phyloP scores from a whole-genome alignment of 1,140 invertebrate genomes.

The Gerris buenoi region DNA sequence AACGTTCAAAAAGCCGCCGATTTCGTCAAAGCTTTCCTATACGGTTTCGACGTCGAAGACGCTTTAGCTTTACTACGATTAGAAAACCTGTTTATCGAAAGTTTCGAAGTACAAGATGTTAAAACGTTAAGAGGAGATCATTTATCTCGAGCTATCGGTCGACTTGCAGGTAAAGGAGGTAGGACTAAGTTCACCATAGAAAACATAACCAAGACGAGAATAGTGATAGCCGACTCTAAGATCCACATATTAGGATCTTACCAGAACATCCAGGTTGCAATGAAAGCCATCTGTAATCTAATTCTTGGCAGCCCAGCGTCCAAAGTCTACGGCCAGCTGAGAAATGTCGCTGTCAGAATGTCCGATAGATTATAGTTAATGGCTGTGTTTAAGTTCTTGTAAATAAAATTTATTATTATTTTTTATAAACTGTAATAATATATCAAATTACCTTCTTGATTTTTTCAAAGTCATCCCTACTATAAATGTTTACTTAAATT shows the following conservation, averaged over 20 bases:
- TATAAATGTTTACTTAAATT: too few species aligned
- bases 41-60: slow-evolving; percentile 96
- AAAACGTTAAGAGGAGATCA: slow-evolving; percentile 94
- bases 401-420: neutral
- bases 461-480: too few species aligned
- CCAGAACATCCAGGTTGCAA: slow-evolving; percentile 90
- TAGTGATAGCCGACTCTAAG: slow-evolving; percentile 90
- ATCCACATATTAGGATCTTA: slow-evolving; percentile 96
- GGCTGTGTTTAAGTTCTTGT: too few species aligned
- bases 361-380: slow-evolving; percentile 29
- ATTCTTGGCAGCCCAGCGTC: slow-evolving; percentile 91
- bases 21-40: slow-evolving; percentile 92
- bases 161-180: slow-evolving; percentile 93
- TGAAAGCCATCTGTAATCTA: slow-evolving; percentile 91
- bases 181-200: slow-evolving; percentile 97
- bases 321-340: slow-evolving; percentile 87
- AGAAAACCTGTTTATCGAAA: slow-evolving; percentile 94
- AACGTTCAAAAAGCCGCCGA: slow-evolving; percentile 95
- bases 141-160: slow-evolving; percentile 83
- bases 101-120: slow-evolving; percentile 93
- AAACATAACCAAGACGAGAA: slow-evolving; percentile 96
- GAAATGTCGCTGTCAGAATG: slow-evolving; percentile 63
- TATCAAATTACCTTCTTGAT: too few species aligned
- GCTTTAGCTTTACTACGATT: slow-evolving; percentile 84
- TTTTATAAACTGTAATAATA: too few species aligned